Evolutionary conservation across 2,797 vertebrate genomes (phyloP).

Genomic region (Clarias fuscus): DNA sequence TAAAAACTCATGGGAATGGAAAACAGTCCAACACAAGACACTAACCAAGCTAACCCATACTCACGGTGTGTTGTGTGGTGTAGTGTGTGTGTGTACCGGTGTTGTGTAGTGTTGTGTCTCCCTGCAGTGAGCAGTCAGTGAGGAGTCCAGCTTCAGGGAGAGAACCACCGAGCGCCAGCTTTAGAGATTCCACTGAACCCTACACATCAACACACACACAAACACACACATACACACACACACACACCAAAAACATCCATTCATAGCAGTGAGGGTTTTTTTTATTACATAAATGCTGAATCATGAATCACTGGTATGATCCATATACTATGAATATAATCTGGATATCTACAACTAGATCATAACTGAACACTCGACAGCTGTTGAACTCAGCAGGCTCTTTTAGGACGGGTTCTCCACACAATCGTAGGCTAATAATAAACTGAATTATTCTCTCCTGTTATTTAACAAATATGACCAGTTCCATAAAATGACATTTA

Average conservation of each 20-base stretch:
- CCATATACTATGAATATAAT: neutral
- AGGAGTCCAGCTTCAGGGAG: slow-evolving; percentile 85
- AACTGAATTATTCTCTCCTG: neutral
- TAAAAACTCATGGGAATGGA: neutral
- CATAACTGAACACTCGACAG: neutral
- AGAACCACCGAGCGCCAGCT: slow-evolving; percentile 87
- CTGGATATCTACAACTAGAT: neutral
- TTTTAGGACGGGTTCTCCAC: neutral
- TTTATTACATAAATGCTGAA: neutral
- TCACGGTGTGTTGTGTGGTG: neutral
- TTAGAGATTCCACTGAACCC: slow-evolving; percentile 88
- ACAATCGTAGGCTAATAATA: neutral
- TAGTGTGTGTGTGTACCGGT: slow-evolving; percentile 73
- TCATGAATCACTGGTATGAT: neutral
- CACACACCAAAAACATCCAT: neutral
- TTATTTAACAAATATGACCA: neutral
- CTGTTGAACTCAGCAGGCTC: neutral
- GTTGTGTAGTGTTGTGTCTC: slow-evolving; percentile 82
- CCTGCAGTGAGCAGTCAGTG: slow-evolving; percentile 91
- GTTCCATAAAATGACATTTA: neutral
- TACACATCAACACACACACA: slow-evolving; percentile 54
- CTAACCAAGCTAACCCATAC: neutral
- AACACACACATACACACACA: slow-evolving; percentile 9
- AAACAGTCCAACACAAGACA: neutral
- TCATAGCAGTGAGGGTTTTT: no score